Conservation (phyloP, 2,113 vertebrate species). For the Chaetodon auriga region DNA sequence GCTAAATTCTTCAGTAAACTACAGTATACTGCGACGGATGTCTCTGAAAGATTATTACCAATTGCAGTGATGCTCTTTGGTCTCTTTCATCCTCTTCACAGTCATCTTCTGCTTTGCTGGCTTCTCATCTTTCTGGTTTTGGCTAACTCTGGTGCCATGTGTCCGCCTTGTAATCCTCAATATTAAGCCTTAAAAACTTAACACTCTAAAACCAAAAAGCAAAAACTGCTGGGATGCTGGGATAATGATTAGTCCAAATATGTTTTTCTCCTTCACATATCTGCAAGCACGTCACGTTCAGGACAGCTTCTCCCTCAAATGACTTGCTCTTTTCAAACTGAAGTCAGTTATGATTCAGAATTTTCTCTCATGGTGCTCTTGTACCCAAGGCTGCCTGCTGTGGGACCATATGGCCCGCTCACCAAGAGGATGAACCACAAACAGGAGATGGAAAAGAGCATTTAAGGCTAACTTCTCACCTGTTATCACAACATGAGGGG, state of each 20-base stretch:
- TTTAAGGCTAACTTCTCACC: constrained; percentile 26
- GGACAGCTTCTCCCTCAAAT: constrained; percentile 27
- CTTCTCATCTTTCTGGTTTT: neutral
- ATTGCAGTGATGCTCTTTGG: constrained; percentile 1
- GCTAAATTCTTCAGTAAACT: neutral
- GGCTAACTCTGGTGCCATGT: neutral
- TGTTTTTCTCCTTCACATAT: neutral
- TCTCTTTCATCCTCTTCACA: constrained; percentile 21
- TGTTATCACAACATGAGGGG: neutral
- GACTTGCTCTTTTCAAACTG: constrained; percentile 58
- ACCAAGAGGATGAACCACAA: constrained; percentile 22
- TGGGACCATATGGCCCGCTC: constrained; percentile 77
- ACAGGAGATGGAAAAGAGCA: constrained; percentile 6
- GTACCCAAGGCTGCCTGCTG: constrained; percentile 70
- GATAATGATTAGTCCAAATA: neutral
- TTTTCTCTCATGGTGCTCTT: constrained; percentile 53
- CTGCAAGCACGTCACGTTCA: neutral
- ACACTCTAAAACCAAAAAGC: neutral
- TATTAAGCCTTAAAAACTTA: neutral
- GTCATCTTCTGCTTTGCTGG: neutral
- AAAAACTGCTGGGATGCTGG: neutral
- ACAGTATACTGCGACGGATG: neutral
- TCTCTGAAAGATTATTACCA: constrained; percentile 39
- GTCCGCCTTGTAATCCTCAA: constrained; percentile 1
- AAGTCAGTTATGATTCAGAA: constrained; percentile 61